Base-by-base conservation (phyloP, 2,113 vertebrate species). In the Dromas ardeola region DNA sequence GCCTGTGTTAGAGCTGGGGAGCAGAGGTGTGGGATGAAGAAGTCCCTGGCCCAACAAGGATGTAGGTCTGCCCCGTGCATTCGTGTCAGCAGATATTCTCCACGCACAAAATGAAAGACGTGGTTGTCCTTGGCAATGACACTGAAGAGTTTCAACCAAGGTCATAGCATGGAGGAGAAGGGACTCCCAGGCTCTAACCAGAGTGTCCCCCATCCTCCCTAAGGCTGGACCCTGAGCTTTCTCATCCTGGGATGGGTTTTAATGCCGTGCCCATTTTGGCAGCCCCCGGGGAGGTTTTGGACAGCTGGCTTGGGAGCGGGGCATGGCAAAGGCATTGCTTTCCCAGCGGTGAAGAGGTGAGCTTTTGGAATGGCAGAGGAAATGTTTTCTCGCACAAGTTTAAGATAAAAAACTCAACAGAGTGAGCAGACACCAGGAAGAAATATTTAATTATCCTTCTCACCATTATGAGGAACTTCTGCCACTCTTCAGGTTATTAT, bases 401-500 rank as follows among this genome's bases (percentile, higher is more conserved):
- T 89, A 95, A 97, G 98, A 97, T 97, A 98, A 98, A 97, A 98
- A 98, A 98, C 95, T 97, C 92, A 71, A 97, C 96, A 40, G 93
- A 94, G 91, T 88, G 93, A 98, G 91, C 93, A 93, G 97, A 96
- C 97, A 96, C 95, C 93, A 93, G 95, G 96, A 98, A 98, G 95
- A 97, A 98, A 98, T 97, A 98, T 98, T 98, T 98, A 98, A 98
- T 98, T 98, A 98, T 98, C 97, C 97, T 97, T 95, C 98, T 97
- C 96, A 97, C 98, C 96, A 98, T 98, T 98, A 98, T 98, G 98
- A 98, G 96, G 95, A 98, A 98, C 98, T 98, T 98, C 98, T 98
- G 98, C 97, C 96, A 98, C 98, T 98, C 98, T 98, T 98, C 98
- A 98, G 97, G 98, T 98, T 98, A 98, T 98, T 98, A 98, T 98